Conservation (phyloP, 2,888 invertebrate genomes). For the Eudemis profundana region DNA sequence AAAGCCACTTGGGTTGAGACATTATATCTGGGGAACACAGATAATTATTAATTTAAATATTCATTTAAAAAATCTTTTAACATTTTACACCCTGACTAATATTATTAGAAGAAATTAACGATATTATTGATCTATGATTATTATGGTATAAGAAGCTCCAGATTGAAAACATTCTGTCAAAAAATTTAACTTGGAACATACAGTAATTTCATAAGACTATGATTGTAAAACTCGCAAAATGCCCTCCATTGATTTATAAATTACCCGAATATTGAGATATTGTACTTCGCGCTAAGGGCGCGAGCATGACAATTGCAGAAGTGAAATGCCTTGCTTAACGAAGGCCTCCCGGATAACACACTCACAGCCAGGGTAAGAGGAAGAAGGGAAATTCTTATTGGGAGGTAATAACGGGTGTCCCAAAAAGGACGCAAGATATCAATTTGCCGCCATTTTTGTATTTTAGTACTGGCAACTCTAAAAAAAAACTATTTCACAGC, state of each 20-base stretch:
- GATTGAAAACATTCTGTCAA: constrained; percentile 3
- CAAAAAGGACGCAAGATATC: too few relatives aligned
- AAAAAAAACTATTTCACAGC: too few relatives aligned
- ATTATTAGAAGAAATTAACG: constrained; percentile 10
- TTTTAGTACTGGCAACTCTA: too few relatives aligned
- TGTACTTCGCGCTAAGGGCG: background rate
- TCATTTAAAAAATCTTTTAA: constrained; percentile 13
- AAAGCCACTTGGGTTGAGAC: constrained; percentile 42
- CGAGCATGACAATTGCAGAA: background rate
- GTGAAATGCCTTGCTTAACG: background rate
- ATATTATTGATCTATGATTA: constrained; percentile 15
- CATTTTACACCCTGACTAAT: background rate
- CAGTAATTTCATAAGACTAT: background rate
- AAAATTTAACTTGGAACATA: background rate
- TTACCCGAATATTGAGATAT: background rate
- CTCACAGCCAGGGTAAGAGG: constrained; percentile 2
- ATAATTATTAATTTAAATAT: constrained; percentile 16
- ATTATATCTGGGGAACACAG: constrained; percentile 22
- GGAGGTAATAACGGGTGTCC: too few relatives aligned
- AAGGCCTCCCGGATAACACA: constrained; percentile 7
- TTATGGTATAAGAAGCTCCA: constrained; percentile 13
- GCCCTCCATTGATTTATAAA: background rate
- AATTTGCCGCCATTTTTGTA: too few relatives aligned
- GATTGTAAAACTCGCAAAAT: background rate
- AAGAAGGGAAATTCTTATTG: background rate